phyloP scores from a whole-genome alignment of 1,140 invertebrate species.

The Octopus bimaculoides region DNA sequence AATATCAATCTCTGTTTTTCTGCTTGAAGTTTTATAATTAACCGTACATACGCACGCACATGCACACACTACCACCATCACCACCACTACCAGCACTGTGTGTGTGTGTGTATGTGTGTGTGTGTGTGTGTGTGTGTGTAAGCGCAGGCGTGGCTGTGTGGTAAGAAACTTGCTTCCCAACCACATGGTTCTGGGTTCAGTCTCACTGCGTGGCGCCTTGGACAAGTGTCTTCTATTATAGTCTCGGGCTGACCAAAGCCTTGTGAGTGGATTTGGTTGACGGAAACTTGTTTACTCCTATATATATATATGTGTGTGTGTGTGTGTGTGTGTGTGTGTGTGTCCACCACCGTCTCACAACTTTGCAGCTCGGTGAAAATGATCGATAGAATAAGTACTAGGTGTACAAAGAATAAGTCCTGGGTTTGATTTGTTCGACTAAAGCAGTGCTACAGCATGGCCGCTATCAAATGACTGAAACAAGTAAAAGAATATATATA shows the following conservation, averaged over 20 bases:
- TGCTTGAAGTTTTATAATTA: no score
- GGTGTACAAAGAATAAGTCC: not conserved
- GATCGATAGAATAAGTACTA: not conserved
- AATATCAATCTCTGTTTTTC: no score
- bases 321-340: not conserved
- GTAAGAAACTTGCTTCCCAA: not conserved
- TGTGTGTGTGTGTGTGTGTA: not conserved
- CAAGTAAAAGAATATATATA: not conserved
- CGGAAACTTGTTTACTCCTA: not conserved
- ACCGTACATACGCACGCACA: no score
- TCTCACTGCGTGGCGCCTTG: no score
- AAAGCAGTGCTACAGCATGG: not conserved
- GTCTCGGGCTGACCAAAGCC: no score
- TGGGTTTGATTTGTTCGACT: not conserved
- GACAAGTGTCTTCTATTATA: no score
- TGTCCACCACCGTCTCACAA: not conserved
- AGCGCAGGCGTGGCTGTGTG: not conserved
- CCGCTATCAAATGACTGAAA: not conserved
- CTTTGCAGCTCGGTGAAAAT: not conserved
- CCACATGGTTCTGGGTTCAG: no score
- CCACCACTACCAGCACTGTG: no score
- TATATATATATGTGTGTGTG: not conserved
- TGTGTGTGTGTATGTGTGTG: no score
- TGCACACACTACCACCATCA: no score
- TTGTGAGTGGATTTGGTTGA: not conserved